A percentile compares a stretch with the other conserved stretches of the same genome.
These are phyloP conservation scores for Paralichthys olivaceus DNA, from an alignment of 2,113 vertebrate species.

Conservation along the genomic window DNA sequence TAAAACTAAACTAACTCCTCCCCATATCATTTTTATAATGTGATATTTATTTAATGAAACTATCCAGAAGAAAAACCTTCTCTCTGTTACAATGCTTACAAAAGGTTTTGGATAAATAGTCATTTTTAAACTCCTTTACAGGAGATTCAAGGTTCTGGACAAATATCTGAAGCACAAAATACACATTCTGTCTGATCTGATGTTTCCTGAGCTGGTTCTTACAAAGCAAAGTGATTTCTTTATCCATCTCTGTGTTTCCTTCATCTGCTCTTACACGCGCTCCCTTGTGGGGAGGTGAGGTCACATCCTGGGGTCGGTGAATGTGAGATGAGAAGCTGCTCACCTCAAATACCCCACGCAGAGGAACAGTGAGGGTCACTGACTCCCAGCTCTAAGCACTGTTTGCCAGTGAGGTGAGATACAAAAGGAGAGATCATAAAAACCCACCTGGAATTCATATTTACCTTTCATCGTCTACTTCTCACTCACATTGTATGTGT, in stretches of 20 bases:
- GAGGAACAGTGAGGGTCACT: constrained; percentile 30
- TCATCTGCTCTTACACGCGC: constrained; percentile 18
- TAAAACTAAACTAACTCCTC: too few species aligned
- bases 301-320: constrained; percentile 40
- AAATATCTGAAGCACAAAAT: neutral
- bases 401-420: constrained; percentile 23
- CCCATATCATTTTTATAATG: too few species aligned
- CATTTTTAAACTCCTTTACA: neutral
- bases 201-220: neutral
- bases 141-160: neutral
- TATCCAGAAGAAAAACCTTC: too few species aligned
- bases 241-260: constrained; percentile 6
- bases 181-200: neutral
- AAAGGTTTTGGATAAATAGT: too few species aligned
- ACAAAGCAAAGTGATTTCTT: constrained; percentile 4
- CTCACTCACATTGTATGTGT: constrained; percentile 49
- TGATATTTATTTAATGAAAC: too few species aligned
- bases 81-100: too few species aligned
- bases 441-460: constrained; percentile 52
- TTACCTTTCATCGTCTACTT: constrained; percentile 64
- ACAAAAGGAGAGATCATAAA: constrained; percentile 51
- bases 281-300: constrained; percentile 29
- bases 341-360: constrained; percentile 36
- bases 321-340: constrained; percentile 59
- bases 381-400: constrained; percentile 19